Evolutionary conservation across 1,140 invertebrate species (phyloP).

Genomic region (Octopus bimaculoides): DNA sequence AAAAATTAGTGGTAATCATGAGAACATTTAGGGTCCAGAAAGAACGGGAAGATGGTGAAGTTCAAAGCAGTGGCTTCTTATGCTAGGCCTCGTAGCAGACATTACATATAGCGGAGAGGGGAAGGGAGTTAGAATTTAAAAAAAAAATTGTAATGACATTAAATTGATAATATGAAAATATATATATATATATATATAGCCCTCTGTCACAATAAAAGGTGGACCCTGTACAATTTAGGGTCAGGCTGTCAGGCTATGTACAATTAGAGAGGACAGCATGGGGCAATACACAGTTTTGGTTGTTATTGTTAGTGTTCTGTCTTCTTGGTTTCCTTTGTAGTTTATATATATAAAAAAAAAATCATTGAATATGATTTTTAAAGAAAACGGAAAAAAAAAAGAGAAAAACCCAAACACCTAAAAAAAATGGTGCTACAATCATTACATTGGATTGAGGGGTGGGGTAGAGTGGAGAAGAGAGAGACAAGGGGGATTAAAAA

Average conservation of each 20-base stretch:
- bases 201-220: conserved; percentile 5
- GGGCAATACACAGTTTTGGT: background rate
- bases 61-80: background rate
- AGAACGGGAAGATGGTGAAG: background rate
- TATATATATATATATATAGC: background rate
- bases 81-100: background rate
- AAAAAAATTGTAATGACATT: conserved; percentile 5
- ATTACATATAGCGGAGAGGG: background rate
- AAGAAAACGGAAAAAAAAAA: too few species aligned
- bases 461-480: background rate
- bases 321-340: background rate
- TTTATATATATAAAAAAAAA: too few species aligned
- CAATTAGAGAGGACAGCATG: conserved; percentile 8
- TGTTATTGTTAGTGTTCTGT: background rate
- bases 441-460: background rate
- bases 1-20: too few species aligned
- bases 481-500: background rate
- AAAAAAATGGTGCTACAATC: too few species aligned
- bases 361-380: too few species aligned
- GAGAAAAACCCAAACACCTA: too few species aligned
- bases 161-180: conserved; percentile 5
- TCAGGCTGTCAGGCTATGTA: conserved; percentile 8
- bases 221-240: background rate
- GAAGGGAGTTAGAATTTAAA: background rate
- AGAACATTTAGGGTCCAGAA: too few species aligned